Conservation (phyloP, 2,113 vertebrate species). For the Otocyon megalotis region DNA sequence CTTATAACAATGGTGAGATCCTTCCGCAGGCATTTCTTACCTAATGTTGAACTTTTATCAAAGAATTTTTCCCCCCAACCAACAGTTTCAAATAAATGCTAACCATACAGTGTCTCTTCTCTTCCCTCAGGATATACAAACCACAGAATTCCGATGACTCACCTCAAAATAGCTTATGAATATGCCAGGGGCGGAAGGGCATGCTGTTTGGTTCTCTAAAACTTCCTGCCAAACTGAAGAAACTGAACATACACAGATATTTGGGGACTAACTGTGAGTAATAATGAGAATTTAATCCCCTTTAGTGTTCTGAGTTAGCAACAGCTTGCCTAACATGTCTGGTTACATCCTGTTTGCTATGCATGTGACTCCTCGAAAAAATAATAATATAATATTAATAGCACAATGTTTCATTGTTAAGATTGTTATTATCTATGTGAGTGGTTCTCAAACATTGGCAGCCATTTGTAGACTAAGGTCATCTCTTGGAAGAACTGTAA, state of each 20-base stretch:
- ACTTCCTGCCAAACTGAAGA: constrained; percentile 89
- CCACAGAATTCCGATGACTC: constrained; percentile 91
- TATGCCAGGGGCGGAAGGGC: constrained; percentile 88
- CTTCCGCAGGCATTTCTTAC: constrained; percentile 66
- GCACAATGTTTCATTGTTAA: constrained; percentile 68
- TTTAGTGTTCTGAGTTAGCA: constrained; percentile 80
- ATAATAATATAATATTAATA: constrained; percentile 71
- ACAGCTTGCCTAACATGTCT: constrained; percentile 76
- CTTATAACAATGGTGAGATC: constrained; percentile 51
- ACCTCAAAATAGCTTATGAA: constrained; percentile 86
- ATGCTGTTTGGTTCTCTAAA: constrained; percentile 87
- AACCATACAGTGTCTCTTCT: constrained; percentile 81
- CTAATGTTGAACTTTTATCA: constrained; percentile 82
- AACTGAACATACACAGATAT: constrained; percentile 84
- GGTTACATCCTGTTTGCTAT: constrained; percentile 85
- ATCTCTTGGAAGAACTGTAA: constrained; percentile 45
- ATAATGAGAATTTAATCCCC: constrained; percentile 83
- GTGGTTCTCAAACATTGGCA: background rate
- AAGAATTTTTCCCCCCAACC: constrained; percentile 70
- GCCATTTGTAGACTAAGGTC: constrained; percentile 53
- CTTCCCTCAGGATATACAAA: constrained; percentile 89
- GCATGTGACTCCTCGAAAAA: constrained; percentile 67
- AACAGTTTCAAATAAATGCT: constrained; percentile 81
- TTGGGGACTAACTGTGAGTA: constrained; percentile 83
- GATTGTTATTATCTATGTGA: constrained; percentile 36